Evolutionary conservation across 1,140 invertebrate genomes (phyloP).

Genomic region (Pseudomyrmex dendroicus): DNA sequence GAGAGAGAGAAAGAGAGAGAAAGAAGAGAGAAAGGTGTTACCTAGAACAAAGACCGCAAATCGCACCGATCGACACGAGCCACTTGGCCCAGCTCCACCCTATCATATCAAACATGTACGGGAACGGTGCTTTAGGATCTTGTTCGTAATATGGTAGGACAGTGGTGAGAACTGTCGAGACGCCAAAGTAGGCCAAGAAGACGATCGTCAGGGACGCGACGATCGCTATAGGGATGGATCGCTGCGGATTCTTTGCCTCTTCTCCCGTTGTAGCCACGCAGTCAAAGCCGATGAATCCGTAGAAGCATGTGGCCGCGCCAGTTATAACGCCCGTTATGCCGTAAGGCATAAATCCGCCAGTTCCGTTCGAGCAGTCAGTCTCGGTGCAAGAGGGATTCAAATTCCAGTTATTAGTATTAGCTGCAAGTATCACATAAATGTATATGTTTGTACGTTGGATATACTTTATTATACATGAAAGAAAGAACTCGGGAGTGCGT

Average conservation of each 20-base stretch:
- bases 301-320: conserved; percentile 96
- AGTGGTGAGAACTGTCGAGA: conserved; percentile 94
- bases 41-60: conserved; percentile 90
- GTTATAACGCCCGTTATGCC: conserved; percentile 91
- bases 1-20: no score
- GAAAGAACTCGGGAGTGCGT: background rate
- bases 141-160: conserved; percentile 95
- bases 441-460: background rate
- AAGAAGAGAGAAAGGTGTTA: conserved; percentile 73
- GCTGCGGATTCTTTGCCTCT: conserved; percentile 95
- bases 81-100: conserved; percentile 90
- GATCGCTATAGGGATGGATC: conserved; percentile 95
- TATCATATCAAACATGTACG: conserved; percentile 89
- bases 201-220: conserved; percentile 92
- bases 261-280: conserved; percentile 93
- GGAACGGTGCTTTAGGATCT: conserved; percentile 89
- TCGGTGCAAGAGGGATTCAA: conserved; percentile 85
- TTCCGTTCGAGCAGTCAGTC: conserved; percentile 84
- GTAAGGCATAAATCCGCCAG: conserved; percentile 93
- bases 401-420: conserved; percentile 89
- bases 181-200: conserved; percentile 95
- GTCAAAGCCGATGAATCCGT: conserved; percentile 96
- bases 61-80: conserved; percentile 91
- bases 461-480: background rate
- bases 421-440: conserved; percentile 73